Evolutionary conservation across 2,113 vertebrate species (phyloP), one percentile per base, ranked within the genome.

Genomic region (Archocentrus centrarchus): DNA sequence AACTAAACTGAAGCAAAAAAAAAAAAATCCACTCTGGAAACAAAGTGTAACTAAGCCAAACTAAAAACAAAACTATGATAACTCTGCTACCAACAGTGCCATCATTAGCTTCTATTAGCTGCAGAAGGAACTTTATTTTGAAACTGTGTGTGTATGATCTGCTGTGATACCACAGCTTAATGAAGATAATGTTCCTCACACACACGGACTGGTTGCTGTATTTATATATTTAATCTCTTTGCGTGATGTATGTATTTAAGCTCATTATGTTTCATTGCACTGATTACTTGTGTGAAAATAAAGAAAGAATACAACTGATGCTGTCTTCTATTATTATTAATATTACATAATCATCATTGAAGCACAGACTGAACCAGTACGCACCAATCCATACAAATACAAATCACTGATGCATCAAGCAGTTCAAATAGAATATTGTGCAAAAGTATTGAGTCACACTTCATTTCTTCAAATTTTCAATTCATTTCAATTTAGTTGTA

Each of bases 281-380:
- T 27, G 2, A 47, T 60, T 47, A 50, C 75, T 39, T 80, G 6
- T 77, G 17, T 78, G 3, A 22, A 81, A 77, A 78, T 80, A 59
- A 91, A 88, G 20, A 35, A 37, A 32, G 7, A 55, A 24, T 59
- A 41, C 32, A 15, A 64, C 4, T 14, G 1, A 77, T 57, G 1
- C 24, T 44, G 7, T 80, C 5, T 27, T 27, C 14, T 70, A 27
- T 2, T 70, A 11, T 50, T 70, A 47, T 32, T 70, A 50, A 50
- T 68, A 70, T 70, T 53, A 10, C 24, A 53, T 30, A 53, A 24
- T 53, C 17, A 53, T 32, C 47, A 50, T 9, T 53, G 27, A 73
- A 73, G 17, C 24, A 73, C 44, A n/a, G 24, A 53, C 17, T 70
- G 15, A 70, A 5, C 24, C 0, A 11, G 7, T 18, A 70, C 32